Conservation (phyloP, 2,113 vertebrate genomes). For the Eleginops maclovinus region DNA sequence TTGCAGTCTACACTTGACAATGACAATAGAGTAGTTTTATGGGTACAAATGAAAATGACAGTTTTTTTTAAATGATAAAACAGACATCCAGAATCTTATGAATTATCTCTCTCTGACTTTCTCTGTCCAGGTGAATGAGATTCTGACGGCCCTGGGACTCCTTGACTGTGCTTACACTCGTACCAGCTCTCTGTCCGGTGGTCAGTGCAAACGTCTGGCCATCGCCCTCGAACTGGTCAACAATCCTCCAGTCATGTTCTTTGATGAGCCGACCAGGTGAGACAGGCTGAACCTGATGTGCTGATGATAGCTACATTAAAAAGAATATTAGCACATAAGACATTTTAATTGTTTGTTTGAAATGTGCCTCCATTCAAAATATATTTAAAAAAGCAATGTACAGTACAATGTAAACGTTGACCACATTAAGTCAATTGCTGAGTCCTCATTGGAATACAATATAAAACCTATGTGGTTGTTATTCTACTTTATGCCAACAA, state of each 20-base stretch:
- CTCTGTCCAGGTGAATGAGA: conserved; percentile 90
- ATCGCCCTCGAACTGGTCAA: conserved; percentile 98
- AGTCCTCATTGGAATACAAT: neutral
- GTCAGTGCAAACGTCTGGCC: conserved; percentile 95
- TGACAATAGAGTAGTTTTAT: neutral
- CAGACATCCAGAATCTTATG: neutral
- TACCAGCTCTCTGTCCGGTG: conserved; percentile 91
- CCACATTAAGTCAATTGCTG: neutral
- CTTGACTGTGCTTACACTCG: conserved; percentile 93
- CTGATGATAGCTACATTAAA: neutral
- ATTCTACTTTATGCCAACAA: neutral
- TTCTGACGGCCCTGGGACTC: conserved; percentile 93
- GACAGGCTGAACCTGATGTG: neutral
- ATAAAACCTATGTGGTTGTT: neutral
- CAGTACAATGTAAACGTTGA: neutral
- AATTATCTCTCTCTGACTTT: neutral
- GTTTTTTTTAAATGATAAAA: too few species aligned
- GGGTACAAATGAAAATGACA: neutral
- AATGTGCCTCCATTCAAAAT: neutral
- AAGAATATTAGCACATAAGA: too few species aligned
- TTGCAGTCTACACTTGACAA: neutral
- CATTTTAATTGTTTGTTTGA: neutral
- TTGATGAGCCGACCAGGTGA: conserved; percentile 98
- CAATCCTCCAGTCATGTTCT: conserved; percentile 98
- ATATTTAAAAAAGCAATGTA: neutral